Evolutionary conservation across 1,140 invertebrate genomes (phyloP).

Genomic region (Anoplolepis gracilipes): DNA sequence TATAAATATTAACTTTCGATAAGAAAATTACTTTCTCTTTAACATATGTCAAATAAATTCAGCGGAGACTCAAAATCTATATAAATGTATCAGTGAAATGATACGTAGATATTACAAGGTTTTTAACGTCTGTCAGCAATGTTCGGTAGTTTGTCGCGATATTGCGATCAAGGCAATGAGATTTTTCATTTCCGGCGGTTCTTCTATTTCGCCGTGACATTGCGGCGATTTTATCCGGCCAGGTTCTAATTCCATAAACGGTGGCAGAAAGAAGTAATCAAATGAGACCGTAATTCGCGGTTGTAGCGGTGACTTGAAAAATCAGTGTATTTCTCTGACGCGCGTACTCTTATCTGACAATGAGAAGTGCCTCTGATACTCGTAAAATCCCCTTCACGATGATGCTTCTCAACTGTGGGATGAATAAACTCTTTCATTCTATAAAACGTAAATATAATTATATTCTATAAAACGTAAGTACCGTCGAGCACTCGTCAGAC

Average conservation of each 20-base stretch:
- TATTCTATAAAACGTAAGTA: constrained; percentile 60
- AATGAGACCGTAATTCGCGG: constrained; percentile 18
- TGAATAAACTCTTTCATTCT: constrained; percentile 51
- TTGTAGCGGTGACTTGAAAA: background rate
- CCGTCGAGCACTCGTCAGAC: constrained; percentile 50
- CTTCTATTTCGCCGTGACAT: background rate
- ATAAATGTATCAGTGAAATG: background rate
- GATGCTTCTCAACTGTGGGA: constrained; percentile 51
- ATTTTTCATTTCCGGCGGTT: constrained; percentile 31
- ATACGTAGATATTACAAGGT: background rate
- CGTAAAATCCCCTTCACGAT: constrained; percentile 8
- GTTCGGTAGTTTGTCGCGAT: background rate
- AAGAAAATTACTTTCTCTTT: background rate
- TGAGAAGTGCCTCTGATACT: background rate
- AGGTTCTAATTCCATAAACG: background rate
- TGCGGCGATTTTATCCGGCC: constrained; percentile 13
- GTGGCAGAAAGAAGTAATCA: background rate
- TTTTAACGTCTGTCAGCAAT: background rate
- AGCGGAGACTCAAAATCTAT: background rate
- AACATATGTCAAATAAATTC: background rate
- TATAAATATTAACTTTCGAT: background rate
- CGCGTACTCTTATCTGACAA: constrained; percentile 1
- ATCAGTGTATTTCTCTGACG: constrained; percentile 2
- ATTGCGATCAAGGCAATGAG: background rate
- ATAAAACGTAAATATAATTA: constrained; percentile 65